Evolutionary conservation across 2,888 invertebrate genomes (phyloP), one percentile per base, ranked within the genome.

Genomic region (Horisme vitalbata): DNA sequence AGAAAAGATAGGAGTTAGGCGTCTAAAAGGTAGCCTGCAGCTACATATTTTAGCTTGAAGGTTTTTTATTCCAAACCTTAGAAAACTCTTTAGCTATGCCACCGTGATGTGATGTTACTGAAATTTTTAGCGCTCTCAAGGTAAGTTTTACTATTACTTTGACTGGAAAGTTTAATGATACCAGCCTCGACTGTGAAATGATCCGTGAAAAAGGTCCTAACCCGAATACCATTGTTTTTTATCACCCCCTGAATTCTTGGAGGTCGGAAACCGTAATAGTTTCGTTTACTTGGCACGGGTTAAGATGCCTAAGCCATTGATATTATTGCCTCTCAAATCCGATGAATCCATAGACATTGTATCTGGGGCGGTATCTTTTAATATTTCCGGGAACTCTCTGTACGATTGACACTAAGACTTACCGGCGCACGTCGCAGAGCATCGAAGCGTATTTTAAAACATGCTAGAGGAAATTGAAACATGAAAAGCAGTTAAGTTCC

Each of bases 1-100:
- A 55, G 48, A 55, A 55, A 57, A 63, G 45, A 58, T 61, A 62
- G 1, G 5, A 50, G 52, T 43, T 48, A 52, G 24, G 41, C 46
- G 36, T 46, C 50, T 54, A 44, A 50, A 43, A 47, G 46, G 39
- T 27, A 48, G 41, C 36, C 35, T 38, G 14, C n/a, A n/a, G n/a
- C n/a, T n/a, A n/a, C n/a, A n/a, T n/a, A n/a, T n/a, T n/a, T n/a
- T 27, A 49, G 43, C 34, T 33, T 38, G 15, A 26, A 43, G 37
- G 12, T 24, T 28, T 43, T 51, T 45, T 26, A 43, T 35, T 14
- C 36, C 34, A 30, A 41, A 36, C 10, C 31, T 30, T 38, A 6
- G 34, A 31, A 39, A 34, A 31, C 38, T 52, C 26, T 48, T 24
- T 31, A 34, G 24, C 34, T 24, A 28, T 28, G 18, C 41, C 20